phyloP scores from a whole-genome alignment of 2,113 vertebrate species.

The Phalacrocorax brasilianus region DNA sequence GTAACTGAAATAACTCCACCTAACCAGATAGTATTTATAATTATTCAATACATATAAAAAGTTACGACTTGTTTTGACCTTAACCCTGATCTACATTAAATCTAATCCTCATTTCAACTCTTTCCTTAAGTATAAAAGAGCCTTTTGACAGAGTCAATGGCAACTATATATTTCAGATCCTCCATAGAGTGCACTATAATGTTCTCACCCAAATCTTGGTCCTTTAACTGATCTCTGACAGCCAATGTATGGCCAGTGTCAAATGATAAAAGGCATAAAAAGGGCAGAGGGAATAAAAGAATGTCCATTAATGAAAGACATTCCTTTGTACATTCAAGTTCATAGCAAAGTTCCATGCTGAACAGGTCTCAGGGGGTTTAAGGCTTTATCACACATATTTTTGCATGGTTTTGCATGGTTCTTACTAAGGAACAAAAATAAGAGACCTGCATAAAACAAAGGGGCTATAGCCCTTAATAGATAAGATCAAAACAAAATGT shows the following conservation, averaged over 20 bases:
- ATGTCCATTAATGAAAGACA: constrained; percentile 2
- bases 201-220: constrained; percentile 1
- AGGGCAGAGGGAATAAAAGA: not conserved
- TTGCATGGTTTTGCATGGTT: not conserved
- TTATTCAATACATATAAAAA: not conserved
- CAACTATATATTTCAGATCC: constrained; percentile 31
- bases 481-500: constrained; percentile 10
- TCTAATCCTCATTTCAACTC: not conserved
- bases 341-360: not conserved
- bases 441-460: not conserved
- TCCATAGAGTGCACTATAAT: not conserved
- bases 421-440: not conserved
- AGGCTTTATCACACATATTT: not conserved
- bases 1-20: not conserved
- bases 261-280: constrained; percentile 27
- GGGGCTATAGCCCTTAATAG: not conserved
- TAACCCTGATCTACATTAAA: not conserved
- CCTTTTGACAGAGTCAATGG: not conserved
- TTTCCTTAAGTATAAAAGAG: not conserved
- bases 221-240: not conserved
- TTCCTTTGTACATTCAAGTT: constrained; percentile 25
- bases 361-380: not conserved
- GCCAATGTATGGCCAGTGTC: not conserved
- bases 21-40: not conserved
- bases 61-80: not conserved